These are phyloP conservation scores for Boulengeromyrus knoepffleri DNA, from an alignment of 2,113 vertebrate species.

Conservation along the genomic window DNA sequence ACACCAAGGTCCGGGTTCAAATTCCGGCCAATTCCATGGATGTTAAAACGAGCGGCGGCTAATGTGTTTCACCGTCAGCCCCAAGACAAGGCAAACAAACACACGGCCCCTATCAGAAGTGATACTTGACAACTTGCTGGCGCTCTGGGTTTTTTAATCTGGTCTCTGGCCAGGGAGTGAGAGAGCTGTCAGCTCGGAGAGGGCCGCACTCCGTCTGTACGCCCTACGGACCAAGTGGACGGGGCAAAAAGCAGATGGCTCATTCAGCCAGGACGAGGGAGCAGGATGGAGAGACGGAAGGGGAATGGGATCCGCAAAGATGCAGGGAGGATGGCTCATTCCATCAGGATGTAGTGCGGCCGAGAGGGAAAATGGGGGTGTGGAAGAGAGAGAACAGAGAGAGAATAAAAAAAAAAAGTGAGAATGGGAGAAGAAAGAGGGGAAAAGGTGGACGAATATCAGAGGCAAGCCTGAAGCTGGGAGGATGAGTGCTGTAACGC, in stretches of 20 bases:
- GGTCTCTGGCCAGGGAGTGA: neutral
- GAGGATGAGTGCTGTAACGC: slow-evolving; percentile 57
- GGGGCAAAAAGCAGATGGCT: neutral
- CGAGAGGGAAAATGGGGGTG: neutral
- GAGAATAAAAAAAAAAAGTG: neutral
- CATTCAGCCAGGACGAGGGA: slow-evolving; percentile 42
- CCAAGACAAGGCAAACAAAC: slow-evolving; percentile 48
- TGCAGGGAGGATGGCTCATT: neutral
- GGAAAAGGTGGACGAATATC: slow-evolving; percentile 44
- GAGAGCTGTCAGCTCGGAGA: neutral
- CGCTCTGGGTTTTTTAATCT: neutral
- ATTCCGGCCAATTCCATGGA: neutral
- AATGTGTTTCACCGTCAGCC: neutral
- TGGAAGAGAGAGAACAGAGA: neutral
- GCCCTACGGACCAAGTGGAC: neutral
- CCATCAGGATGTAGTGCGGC: neutral
- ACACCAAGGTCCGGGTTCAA: neutral
- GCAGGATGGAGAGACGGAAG: slow-evolving; percentile 18
- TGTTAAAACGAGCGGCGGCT: neutral
- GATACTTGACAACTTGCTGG: neutral
- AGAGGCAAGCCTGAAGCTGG: slow-evolving; percentile 39
- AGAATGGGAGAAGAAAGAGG: neutral
- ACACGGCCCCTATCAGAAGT: slow-evolving; percentile 18
- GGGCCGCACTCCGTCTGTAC: neutral
- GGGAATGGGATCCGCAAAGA: slow-evolving; percentile 29